phyloP scores from a whole-genome alignment of 1,140 invertebrate species.

The Brachionus koreanus region DNA sequence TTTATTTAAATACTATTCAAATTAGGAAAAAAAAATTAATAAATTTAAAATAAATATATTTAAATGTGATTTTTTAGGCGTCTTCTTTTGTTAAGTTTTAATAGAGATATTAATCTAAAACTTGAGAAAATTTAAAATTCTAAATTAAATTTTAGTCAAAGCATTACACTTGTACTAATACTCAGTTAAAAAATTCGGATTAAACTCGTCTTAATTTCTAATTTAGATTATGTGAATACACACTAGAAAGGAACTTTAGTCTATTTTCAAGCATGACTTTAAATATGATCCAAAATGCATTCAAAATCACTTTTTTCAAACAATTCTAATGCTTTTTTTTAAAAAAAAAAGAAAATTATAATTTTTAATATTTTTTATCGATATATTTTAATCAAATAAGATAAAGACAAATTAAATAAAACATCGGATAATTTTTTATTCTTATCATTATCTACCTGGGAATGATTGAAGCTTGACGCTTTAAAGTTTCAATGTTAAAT shows the following conservation, averaged over 20 bases:
- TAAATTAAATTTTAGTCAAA: not conserved
- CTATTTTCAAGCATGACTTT: not conserved
- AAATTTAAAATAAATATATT: too few species aligned
- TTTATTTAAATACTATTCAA: too few species aligned
- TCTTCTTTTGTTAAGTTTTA: slow-evolving; percentile 3
- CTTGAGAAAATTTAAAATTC: not conserved
- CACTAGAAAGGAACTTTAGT: not conserved
- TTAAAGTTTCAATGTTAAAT: not conserved
- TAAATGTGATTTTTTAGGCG: not conserved
- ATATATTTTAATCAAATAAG: not conserved
- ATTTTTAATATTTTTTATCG: not conserved
- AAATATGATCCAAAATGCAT: not conserved
- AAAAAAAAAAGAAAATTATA: not conserved
- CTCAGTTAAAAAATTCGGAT: not conserved
- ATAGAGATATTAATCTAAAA: not conserved
- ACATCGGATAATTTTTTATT: not conserved
- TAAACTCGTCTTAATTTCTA: not conserved
- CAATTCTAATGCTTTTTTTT: not conserved
- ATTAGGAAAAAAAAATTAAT: too few species aligned
- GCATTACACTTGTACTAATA: not conserved
- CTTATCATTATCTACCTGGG: not conserved
- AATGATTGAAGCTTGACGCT: not conserved
- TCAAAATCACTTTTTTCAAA: not conserved
- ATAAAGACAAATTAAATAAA: not conserved
- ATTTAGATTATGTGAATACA: not conserved